A percentile compares a stretch with the other conserved stretches of the same genome.
These are phyloP conservation scores for Hycleus phaleratus DNA, from an alignment of 1,140 invertebrate genomes.

Conservation along the genomic window DNA sequence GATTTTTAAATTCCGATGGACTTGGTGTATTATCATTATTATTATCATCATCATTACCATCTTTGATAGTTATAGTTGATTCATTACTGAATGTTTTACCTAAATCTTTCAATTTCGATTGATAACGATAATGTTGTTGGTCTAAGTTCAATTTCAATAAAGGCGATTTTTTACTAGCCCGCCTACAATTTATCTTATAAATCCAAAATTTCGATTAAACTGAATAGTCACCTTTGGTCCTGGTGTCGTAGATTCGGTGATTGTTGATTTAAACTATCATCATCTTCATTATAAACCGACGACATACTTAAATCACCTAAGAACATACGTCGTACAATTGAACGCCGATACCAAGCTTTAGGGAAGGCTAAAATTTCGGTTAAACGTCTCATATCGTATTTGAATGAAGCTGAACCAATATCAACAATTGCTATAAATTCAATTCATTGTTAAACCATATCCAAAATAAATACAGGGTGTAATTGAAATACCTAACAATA, in stretches of 20 bases:
- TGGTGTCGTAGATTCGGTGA: constrained; percentile 30
- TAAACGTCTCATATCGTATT: constrained; percentile 96
- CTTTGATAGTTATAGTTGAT: constrained; percentile 15
- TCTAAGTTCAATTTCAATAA: constrained; percentile 45
- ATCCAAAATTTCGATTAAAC: not conserved
- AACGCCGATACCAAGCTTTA: constrained; percentile 94
- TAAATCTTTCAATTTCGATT: constrained; percentile 45
- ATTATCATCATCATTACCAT: no score
- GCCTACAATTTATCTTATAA: no score
- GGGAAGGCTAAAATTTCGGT: constrained; percentile 97
- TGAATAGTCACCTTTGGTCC: constrained; percentile 1
- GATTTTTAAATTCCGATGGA: constrained; percentile 46
- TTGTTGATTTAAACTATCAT: constrained; percentile 21
- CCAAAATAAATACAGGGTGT: no score
- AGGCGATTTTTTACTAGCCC: constrained; percentile 27
- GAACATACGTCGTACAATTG: constrained; percentile 86
- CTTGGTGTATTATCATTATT: constrained; percentile 40
- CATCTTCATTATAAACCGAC: constrained; percentile 34
- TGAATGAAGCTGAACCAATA: constrained; percentile 94
- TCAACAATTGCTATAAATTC: constrained; percentile 73
- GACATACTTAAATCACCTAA: constrained; percentile 75
- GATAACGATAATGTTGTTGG: constrained; percentile 39
- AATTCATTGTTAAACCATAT: constrained; percentile 12
- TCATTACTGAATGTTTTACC: constrained; percentile 47
- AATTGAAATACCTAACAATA: no score